Evolutionary conservation across 2,113 vertebrate species (phyloP), one percentile per base, ranked within the genome.

Genomic region (Chaetops frenatus): DNA sequence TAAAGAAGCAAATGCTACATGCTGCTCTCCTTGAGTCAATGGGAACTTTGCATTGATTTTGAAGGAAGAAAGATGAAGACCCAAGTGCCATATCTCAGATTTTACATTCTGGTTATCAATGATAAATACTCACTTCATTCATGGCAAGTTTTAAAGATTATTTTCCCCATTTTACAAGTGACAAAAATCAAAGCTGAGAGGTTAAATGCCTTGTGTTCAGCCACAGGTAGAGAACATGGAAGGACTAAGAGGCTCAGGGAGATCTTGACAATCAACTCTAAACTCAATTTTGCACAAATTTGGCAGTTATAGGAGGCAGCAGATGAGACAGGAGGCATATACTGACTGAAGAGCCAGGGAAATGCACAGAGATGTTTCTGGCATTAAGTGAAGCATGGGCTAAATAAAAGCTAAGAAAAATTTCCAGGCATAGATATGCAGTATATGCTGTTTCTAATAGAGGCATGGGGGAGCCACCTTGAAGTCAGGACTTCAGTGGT

Each of bases 71-170:
- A 72, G 57, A 77, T 51, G 73, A 73, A 82, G 50, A 54, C 29
- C 64, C 36, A 71, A 82, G 24, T 78, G 33, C 0, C 0, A 13
- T 84, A 77, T 57, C 74, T 86, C 15, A 3, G 62, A 79, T 70
- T 90, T 47, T 85, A 51, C 51, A 38, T 69, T 86, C 21, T 93
- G 54, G 35, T 93, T 93, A 86, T 87, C 71, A 78, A 5, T 74
- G 47, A 87, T 86, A 80, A 81, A 87, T 85, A 96, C 50, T 90
- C 81, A 95, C 51, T 82, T 87, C 29, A 77, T 93, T 92, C 60
- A 56, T 60, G 51, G 56, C 64, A 86, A 36, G 23, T 66, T 35
- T 33, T 92, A 81, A 93, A 87, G 51, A 88, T 80, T 87, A 51
- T 88, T 90, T 92, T 83, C 22, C 28, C 23, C 27, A 22, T 93